Conservation (phyloP, 1,140 invertebrate species). For the Bilobella aurantiaca region DNA sequence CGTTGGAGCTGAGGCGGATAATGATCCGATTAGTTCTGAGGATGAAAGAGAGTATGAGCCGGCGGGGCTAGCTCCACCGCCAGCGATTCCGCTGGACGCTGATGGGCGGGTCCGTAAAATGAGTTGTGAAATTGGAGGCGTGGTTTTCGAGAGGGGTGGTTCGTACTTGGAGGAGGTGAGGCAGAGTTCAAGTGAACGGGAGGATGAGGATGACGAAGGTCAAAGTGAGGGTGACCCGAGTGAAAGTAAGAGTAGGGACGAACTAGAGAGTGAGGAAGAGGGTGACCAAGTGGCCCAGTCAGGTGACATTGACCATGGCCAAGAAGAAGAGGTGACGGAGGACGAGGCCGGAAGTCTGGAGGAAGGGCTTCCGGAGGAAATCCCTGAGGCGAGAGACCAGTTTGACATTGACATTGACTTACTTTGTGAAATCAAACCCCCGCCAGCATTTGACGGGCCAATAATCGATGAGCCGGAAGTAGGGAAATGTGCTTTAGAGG, state of each 20-base stretch:
- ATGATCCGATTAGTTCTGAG: background rate
- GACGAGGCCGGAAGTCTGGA: conserved; percentile 11
- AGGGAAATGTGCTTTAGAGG: no score
- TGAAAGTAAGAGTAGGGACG: conserved; percentile 2
- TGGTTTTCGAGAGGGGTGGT: conserved; percentile 5
- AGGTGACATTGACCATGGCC: background rate
- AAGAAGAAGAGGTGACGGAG: background rate
- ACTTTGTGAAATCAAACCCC: no score
- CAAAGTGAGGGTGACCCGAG: background rate
- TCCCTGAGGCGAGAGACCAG: no score
- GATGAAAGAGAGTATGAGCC: background rate
- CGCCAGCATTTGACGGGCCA: no score
- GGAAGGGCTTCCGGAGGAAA: background rate
- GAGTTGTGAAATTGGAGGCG: background rate
- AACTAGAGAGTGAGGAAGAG: background rate
- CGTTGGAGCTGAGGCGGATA: background rate
- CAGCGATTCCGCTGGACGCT: background rate
- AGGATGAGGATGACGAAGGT: background rate
- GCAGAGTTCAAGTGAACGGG: conserved; percentile 8
- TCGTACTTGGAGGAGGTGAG: background rate
- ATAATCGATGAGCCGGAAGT: no score
- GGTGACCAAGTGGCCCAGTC: background rate
- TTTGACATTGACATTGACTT: no score
- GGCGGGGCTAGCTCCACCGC: background rate
- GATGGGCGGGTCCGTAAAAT: background rate